These are phyloP conservation scores for Opisthograptis luteolata DNA, from an alignment of 2,888 invertebrate genomes.

Conservation along the genomic window DNA sequence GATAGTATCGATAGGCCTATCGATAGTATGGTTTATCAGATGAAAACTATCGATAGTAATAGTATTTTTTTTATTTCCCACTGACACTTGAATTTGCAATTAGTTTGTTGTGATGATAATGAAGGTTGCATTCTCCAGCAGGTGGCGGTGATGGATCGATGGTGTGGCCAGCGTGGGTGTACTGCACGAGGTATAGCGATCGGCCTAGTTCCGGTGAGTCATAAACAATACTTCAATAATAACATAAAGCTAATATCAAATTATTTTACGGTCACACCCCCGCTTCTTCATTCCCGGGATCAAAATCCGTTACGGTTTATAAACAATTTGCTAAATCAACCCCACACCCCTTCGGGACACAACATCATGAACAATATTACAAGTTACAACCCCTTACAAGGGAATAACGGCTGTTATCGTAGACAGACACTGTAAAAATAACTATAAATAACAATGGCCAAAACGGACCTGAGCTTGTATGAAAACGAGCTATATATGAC, in stretches of 20 bases:
- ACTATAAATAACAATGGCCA: not conserved
- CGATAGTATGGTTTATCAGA: too few species aligned
- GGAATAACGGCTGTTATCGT: slow-evolving; percentile 4
- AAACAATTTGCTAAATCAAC: slow-evolving; percentile 22
- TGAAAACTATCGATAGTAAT: too few species aligned
- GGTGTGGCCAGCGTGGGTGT: slow-evolving; percentile 99
- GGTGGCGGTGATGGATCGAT: slow-evolving; percentile 69
- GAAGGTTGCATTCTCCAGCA: slow-evolving; percentile 44
- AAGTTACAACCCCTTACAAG: not conserved
- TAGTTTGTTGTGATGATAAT: too few species aligned
- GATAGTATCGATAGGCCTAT: too few species aligned
- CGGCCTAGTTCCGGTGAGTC: slow-evolving; percentile 94
- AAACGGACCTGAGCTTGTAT: too few species aligned
- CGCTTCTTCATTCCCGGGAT: not conserved
- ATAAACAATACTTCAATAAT: too few species aligned
- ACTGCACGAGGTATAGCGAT: slow-evolving; percentile 97
- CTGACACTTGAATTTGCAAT: too few species aligned
- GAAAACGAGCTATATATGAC: too few species aligned
- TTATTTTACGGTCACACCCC: not conserved
- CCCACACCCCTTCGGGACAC: not conserved
- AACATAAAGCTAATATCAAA: too few species aligned
- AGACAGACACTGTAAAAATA: too few species aligned
- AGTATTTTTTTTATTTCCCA: too few species aligned
- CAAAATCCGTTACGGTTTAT: not conserved
- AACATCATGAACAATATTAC: slow-evolving; percentile 13